Evolutionary conservation across 2,113 vertebrate genomes (phyloP), one percentile per base, ranked within the genome.

Genomic region (Salvelinus alpinus): DNA sequence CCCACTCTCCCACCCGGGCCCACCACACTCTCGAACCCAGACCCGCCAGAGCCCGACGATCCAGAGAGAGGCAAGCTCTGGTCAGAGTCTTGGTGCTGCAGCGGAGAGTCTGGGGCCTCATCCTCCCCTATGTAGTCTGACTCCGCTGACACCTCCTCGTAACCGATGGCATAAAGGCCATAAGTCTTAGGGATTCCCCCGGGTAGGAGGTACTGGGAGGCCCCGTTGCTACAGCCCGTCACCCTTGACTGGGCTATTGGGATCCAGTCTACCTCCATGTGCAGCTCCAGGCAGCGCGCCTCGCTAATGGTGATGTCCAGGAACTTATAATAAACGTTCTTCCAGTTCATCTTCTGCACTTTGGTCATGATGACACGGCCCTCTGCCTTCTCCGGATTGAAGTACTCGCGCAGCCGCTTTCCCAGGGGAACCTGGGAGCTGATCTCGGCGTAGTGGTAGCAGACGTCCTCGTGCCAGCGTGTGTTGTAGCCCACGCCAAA

Each of bases 281-380:
- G 97, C 25, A 99, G 93, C 91, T 99, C 98, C 29, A 99, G 88
- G 88, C 97, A 99, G 0, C 97, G 89, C 0, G 97, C 97, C 88
- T 99, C 98, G 0, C 98, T 99, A 79, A 99, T 99, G 11, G 98
- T 99, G 77, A 99, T 99, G 92, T 99, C 98, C 79, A 99, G 82
- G 78, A 97, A 97, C 75, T 99, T 99, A 86, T 98, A 99, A 87
- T 99, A 99, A 27, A 99, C 97, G 0, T 98, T 98, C 70, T 99
- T 99, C 98, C 98, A 99, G 94, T 99, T 99, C 98, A 99, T 99
- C 89, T 99, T 99, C 89, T 99, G 98, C 22, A 99, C 96, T 70
- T 97, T 93, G 83, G 96, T 97, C 96, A 98, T 97, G 75, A 99
- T 93, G 18, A 97, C 87, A 14, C 96, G 92, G 2, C 98, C 98